Base-by-base conservation (phyloP, 2,113 vertebrate species). In the Sarotherodon lohbergeri region DNA sequence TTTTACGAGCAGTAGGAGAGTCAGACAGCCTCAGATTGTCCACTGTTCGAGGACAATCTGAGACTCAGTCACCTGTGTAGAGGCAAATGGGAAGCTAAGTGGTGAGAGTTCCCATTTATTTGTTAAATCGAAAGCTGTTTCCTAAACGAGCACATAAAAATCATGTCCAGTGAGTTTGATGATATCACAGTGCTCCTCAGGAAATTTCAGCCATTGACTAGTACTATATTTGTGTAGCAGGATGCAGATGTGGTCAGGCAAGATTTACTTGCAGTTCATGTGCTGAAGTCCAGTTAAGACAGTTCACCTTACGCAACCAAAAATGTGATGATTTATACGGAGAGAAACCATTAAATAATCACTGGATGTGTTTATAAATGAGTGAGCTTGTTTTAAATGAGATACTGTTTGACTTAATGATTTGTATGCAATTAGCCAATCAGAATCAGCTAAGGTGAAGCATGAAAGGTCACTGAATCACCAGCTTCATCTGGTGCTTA, bases 41-140 rank as follows among this genome's bases (percentile, higher is more conserved):
- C 88, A 22, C 22, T 22, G 22, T 22, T 22, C 22, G 22, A 22
- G 52, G 88, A 82, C 83, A 87, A 56, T 87, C 80, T 66, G 82
- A 71, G 80, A 59, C 82, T 56, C 90, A 73, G 91, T 95, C 92
- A 83, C 71, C 89, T 86, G 88, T 90, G 84, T 27, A 93, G 76
- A 57, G 41, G 48, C 9, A 90, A 84, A 78, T 46, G 83, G 56
- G 88, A 83, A 39, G 57, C 48, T 88, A 36, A 91, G 80, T 82
- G 66, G 88, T 86, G 41, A 32, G 8, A 10, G 9, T 86, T 56
- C 56, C 52, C 32, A 71, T 88, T 84, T 81, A 79, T 86, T 41
- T 46, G 34, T 55, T 57, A 83, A 89, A 85, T 82, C 2, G 50
- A 46, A 59, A 83, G 57, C 29, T 7, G n/a, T 71, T 68, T 16